Conservation (phyloP, 2,797 vertebrate species). For the Artibeus lituratus region DNA sequence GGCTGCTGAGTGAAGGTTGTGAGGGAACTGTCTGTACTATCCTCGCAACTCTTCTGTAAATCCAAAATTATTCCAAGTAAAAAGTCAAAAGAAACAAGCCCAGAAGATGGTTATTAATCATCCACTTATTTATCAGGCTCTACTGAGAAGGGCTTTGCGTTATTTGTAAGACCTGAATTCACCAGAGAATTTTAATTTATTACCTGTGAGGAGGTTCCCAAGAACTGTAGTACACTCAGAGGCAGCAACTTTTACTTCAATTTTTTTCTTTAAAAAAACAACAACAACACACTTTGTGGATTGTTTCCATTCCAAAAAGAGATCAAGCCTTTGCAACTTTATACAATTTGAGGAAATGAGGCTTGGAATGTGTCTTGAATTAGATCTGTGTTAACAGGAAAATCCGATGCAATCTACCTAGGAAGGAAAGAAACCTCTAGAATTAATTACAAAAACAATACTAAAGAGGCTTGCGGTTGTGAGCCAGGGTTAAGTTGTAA, state of each 20-base stretch:
- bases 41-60: neutral
- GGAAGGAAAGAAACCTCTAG: constrained; percentile 13
- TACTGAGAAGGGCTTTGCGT: neutral
- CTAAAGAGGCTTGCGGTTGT: neutral
- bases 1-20: neutral
- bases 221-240: neutral
- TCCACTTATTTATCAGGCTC: neutral
- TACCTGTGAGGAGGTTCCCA: neutral
- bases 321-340: neutral
- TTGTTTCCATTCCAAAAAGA: neutral
- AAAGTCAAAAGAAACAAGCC: neutral
- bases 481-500: neutral
- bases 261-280: neutral
- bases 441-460: neutral
- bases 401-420: neutral
- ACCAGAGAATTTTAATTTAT: neutral
- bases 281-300: neutral
- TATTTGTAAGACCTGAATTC: neutral
- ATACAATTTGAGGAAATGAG: constrained; percentile 16
- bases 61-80: constrained; percentile 4
- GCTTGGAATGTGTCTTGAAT: constrained; percentile 26
- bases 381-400: neutral
- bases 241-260: neutral
- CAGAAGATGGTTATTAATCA: neutral
- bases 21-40: neutral